A percentile compares a stretch with the other conserved stretches of the same genome.
Conservation (phyloP, 2,113 vertebrate species). For the Pteruthius melanotis region DNA sequence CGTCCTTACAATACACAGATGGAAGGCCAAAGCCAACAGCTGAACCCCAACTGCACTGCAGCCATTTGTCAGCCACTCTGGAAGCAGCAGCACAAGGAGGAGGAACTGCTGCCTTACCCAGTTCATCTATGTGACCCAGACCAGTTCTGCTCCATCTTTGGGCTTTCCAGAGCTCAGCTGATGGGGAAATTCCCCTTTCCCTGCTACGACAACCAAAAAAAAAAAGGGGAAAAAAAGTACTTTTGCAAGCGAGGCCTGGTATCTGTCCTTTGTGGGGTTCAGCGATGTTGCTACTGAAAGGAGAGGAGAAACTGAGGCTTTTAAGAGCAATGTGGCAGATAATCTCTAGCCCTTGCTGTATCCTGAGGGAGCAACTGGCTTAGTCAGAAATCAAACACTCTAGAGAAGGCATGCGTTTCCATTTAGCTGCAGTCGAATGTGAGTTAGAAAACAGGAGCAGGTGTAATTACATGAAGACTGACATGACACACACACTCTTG, state of each 20-base stretch:
- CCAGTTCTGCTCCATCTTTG: not conserved
- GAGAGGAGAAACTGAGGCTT: slow-evolving; percentile 1
- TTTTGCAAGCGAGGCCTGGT: not conserved
- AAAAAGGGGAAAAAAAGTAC: not conserved
- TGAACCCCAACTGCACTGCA: not conserved
- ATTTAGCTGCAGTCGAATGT: not conserved
- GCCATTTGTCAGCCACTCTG: not conserved
- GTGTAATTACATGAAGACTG: not conserved
- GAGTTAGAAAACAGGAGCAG: not conserved
- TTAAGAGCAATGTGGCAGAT: not conserved
- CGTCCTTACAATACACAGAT: not conserved
- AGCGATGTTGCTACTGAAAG: not conserved
- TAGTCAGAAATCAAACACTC: not conserved
- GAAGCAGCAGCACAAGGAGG: not conserved
- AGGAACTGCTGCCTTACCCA: not conserved
- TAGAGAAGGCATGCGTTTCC: not conserved
- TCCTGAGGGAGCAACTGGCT: slow-evolving; percentile 28
- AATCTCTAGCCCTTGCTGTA: slow-evolving; percentile 24
- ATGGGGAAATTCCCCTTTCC: not conserved
- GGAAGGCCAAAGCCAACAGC: slow-evolving; percentile 23
- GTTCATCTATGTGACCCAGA: not conserved
- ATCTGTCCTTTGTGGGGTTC: not conserved
- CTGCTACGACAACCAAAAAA: not conserved
- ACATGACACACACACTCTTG: not conserved
- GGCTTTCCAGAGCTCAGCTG: not conserved